A percentile compares a stretch with the other conserved stretches of the same genome.
These are phyloP conservation scores for Bombus haemorrhoidalis DNA, from an alignment of 1,140 invertebrate genomes.

Conservation along the genomic window DNA sequence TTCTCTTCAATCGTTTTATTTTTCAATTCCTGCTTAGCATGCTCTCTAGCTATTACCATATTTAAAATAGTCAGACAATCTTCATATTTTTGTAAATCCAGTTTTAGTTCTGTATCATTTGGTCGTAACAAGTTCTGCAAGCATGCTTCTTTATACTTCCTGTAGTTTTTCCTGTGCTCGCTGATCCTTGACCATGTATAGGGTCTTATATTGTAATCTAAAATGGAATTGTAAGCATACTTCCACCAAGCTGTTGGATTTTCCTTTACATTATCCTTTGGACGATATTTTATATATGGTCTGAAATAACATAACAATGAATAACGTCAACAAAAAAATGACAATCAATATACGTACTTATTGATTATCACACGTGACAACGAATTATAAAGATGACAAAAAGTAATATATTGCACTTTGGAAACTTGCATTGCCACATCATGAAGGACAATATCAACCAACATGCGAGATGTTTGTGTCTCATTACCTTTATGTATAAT, in stretches of 20 bases:
- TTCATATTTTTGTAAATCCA: slow-evolving; percentile 90
- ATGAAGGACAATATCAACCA: slow-evolving; percentile 90
- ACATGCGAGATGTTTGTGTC: slow-evolving; percentile 87
- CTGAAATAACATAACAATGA: slow-evolving; percentile 43
- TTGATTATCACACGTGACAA: slow-evolving; percentile 88
- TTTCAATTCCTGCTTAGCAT: slow-evolving; percentile 79
- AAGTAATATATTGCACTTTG: slow-evolving; percentile 88
- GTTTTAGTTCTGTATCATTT: slow-evolving; percentile 88
- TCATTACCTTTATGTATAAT: slow-evolving; percentile 89
- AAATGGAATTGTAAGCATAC: slow-evolving; percentile 88
- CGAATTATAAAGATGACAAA: slow-evolving; percentile 86
- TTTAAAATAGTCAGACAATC: slow-evolving; percentile 89
- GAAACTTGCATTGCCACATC: slow-evolving; percentile 90
- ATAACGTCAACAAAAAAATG: background rate
- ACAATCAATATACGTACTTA: slow-evolving; percentile 78
- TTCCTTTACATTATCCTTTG: slow-evolving; percentile 80
- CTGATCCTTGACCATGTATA: slow-evolving; percentile 89
- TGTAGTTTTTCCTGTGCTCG: slow-evolving; percentile 88
- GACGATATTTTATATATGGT: slow-evolving; percentile 75
- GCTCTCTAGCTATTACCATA: slow-evolving; percentile 90
- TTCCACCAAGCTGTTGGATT: slow-evolving; percentile 87
- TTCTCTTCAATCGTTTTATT: slow-evolving; percentile 87
- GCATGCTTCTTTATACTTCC: slow-evolving; percentile 88
- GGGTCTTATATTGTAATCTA: slow-evolving; percentile 88
- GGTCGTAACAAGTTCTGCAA: slow-evolving; percentile 88